These are phyloP conservation scores for Alentia gelatinosa DNA, from an alignment of 2,888 invertebrate species.

Conservation along the genomic window DNA sequence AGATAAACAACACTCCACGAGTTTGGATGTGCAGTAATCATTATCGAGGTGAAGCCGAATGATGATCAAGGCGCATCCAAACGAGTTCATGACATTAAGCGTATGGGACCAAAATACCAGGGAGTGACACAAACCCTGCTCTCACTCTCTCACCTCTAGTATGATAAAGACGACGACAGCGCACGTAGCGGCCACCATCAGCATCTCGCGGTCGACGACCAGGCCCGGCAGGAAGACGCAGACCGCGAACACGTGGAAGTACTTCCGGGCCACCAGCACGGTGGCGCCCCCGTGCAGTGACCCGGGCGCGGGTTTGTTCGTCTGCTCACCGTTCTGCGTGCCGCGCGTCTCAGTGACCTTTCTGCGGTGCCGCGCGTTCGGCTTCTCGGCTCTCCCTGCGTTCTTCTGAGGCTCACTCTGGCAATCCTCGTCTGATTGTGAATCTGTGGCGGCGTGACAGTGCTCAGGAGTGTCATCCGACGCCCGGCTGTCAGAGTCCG, in stretches of 20 bases:
- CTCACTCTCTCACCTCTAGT: slow-evolving; percentile 89
- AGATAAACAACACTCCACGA: too few relatives aligned
- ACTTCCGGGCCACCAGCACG: slow-evolving; percentile 87
- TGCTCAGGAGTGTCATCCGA: neutral
- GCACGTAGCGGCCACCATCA: slow-evolving; percentile 89
- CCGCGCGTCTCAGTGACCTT: neutral
- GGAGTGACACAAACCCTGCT: too few relatives aligned
- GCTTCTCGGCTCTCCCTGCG: neutral
- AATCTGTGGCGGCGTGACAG: neutral
- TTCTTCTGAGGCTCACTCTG: neutral
- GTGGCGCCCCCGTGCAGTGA: neutral
- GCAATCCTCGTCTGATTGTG: too few relatives aligned
- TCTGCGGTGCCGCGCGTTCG: neutral
- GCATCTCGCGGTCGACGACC: slow-evolving; percentile 86
- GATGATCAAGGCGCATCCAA: too few relatives aligned
- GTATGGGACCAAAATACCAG: too few relatives aligned
- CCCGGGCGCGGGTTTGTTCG: neutral
- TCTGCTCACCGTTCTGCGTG: neutral
- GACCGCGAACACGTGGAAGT: slow-evolving; percentile 90
- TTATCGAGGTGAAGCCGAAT: too few relatives aligned
- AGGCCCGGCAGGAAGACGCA: slow-evolving; percentile 91
- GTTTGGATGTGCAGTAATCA: too few relatives aligned
- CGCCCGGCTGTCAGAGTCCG: neutral
- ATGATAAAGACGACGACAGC: slow-evolving; percentile 87
- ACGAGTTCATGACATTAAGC: too few relatives aligned